Conservation (phyloP, 2,797 vertebrate species). For the Microctenopoma stevenorrisi region DNA sequence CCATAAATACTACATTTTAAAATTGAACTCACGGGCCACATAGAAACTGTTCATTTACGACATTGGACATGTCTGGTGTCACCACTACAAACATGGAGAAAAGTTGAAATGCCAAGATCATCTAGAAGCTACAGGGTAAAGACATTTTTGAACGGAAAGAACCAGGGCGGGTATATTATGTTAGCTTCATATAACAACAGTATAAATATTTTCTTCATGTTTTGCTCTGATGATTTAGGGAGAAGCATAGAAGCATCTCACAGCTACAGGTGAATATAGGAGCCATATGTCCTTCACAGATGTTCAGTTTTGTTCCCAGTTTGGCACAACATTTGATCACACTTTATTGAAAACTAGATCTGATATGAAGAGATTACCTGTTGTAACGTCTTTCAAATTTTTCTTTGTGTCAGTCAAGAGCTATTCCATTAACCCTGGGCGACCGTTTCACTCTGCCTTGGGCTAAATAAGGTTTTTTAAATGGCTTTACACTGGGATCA, state of each 20-base stretch:
- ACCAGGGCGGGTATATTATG: neutral
- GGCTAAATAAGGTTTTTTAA: conserved; percentile 32
- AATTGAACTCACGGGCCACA: too few species aligned
- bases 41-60: too few species aligned
- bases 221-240: too few species aligned
- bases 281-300: conserved; percentile 4
- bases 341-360: conserved; percentile 1
- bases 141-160: too few species aligned
- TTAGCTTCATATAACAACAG: too few species aligned
- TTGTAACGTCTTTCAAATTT: neutral
- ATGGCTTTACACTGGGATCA: conserved; percentile 1
- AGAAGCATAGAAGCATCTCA: too few species aligned
- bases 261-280: neutral
- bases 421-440: conserved; percentile 17
- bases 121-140: too few species aligned
- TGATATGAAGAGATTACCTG: conserved; percentile 6
- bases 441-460: conserved; percentile 9
- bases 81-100: too few species aligned
- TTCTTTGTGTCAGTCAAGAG: conserved; percentile 15
- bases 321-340: neutral
- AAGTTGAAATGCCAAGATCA: too few species aligned
- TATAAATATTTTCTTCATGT: too few species aligned
- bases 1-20: too few species aligned
- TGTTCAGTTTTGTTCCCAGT: conserved; percentile 5
- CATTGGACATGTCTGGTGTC: too few species aligned